These are phyloP conservation scores for Tarsius wallacei DNA, from an alignment of 2,797 vertebrate genomes.

Conservation along the genomic window DNA sequence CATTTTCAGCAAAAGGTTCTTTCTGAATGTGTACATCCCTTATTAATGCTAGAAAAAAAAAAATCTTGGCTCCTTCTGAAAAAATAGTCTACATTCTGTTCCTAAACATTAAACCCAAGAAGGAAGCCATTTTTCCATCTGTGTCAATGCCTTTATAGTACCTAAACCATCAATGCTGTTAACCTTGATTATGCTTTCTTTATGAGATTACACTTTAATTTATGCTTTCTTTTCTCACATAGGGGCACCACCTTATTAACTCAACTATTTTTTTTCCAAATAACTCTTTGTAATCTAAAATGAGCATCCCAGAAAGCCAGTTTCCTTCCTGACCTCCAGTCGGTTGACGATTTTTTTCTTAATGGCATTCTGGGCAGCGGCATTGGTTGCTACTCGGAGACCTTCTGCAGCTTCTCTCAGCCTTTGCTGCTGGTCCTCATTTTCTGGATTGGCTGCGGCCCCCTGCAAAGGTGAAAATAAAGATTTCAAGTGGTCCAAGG, in stretches of 20 bases:
- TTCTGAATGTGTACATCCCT: neutral
- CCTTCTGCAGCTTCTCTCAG: conserved; percentile 98
- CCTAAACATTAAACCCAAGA: neutral
- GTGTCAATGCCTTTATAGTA: neutral
- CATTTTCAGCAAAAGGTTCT: neutral
- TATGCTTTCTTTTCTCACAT: neutral
- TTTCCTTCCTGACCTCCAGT: conserved; percentile 94
- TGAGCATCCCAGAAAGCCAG: neutral
- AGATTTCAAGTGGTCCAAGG: neutral
- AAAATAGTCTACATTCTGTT: neutral
- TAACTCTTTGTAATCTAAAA: neutral
- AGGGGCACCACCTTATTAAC: neutral
- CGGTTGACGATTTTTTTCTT: conserved; percentile 99
- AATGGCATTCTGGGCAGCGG: conserved; percentile 98
- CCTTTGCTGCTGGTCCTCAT: conserved; percentile 98
- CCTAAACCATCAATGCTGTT: neutral
- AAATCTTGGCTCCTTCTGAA: neutral
- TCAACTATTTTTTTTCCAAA: neutral
- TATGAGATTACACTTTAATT: neutral
- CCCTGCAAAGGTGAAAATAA: conserved; percentile 91
- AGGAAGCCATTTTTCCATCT: neutral
- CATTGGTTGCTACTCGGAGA: conserved; percentile 97
- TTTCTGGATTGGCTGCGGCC: conserved; percentile 98
- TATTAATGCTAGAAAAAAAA: neutral
- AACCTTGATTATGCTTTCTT: conserved; percentile 12